A percentile compares a stretch with the other conserved stretches of the same genome.
Evolutionary conservation across 2,888 invertebrate species (phyloP).

Genomic region (Cacoxenus indagator): DNA sequence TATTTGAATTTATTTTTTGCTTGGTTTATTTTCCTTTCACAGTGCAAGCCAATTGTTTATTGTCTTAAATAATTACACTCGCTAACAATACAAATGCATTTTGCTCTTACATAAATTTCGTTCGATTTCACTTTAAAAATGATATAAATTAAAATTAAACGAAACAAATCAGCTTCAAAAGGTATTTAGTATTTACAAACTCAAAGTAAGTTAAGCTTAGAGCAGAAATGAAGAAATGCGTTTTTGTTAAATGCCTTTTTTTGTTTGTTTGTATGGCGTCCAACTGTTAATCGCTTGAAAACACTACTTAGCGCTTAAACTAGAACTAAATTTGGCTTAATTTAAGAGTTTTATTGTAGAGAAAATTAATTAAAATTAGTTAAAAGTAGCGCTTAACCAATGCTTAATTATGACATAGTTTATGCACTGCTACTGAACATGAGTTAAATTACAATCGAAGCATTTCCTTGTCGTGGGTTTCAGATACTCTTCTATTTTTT

Average conservation of each 20-base stretch:
- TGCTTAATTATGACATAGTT: conserved; percentile 28
- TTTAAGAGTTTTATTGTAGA: conserved; percentile 24
- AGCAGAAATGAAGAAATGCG: background rate
- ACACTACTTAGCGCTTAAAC: conserved; percentile 29
- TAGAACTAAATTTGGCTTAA: conserved; percentile 55
- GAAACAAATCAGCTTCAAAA: background rate
- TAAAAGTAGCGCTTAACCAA: background rate
- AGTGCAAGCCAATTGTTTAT: conserved; percentile 47
- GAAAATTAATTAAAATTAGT: background rate
- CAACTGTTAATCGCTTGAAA: too few relatives aligned
- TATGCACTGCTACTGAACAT: conserved; percentile 34
- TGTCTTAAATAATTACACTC: conserved; percentile 62
- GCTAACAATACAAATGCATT: conserved; percentile 48
- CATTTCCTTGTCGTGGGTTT: background rate
- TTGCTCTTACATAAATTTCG: background rate
- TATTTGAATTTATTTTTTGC: conserved; percentile 28
- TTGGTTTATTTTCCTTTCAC: conserved; percentile 28
- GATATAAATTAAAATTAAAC: background rate
- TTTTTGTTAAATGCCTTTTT: background rate
- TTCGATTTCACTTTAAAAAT: background rate
- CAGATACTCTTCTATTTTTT: background rate
- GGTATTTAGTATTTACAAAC: background rate
- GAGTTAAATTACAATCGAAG: background rate
- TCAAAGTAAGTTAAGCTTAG: background rate
- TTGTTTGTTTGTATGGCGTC: too few relatives aligned